These are phyloP conservation scores for Ornithoptera alexandrae DNA, from an alignment of 2,888 invertebrate species.

Conservation along the genomic window DNA sequence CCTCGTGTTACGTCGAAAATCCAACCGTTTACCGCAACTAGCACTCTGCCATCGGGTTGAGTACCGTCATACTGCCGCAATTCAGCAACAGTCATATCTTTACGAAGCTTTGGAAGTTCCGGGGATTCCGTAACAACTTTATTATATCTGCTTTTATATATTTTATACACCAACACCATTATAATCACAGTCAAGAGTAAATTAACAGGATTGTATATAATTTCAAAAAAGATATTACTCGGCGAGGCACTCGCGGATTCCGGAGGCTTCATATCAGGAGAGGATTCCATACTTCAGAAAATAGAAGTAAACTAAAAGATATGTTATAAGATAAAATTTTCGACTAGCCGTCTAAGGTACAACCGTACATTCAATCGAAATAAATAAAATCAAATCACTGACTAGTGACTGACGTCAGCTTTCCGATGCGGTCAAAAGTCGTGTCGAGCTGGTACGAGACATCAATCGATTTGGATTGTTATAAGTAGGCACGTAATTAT, in stretches of 20 bases:
- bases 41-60: slow-evolving; percentile 91
- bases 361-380: slow-evolving; percentile 38
- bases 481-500: not conserved
- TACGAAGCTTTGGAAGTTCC: slow-evolving; percentile 88
- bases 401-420: slow-evolving; percentile 52
- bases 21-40: slow-evolving; percentile 96
- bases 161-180: slow-evolving; percentile 83
- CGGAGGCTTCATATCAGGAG: slow-evolving; percentile 53
- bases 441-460: not conserved
- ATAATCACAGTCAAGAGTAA: slow-evolving; percentile 82
- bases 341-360: slow-evolving; percentile 31
- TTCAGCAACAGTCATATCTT: slow-evolving; percentile 94
- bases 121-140: slow-evolving; percentile 50
- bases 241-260: slow-evolving; percentile 47
- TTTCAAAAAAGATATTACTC: slow-evolving; percentile 69
- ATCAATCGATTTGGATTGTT: not conserved
- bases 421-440: slow-evolving; percentile 16
- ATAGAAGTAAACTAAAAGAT: not conserved
- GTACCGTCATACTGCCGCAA: slow-evolving; percentile 92
- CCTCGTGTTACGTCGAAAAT: slow-evolving; percentile 97
- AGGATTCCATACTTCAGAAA: slow-evolving; percentile 51
- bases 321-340: slow-evolving; percentile 16
- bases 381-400: slow-evolving; percentile 51
- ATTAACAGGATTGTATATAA: slow-evolving; percentile 83
- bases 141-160: slow-evolving; percentile 74